Evolutionary conservation across 1,140 invertebrate genomes (phyloP), one percentile per base, ranked within the genome.

Genomic region (Oedothorax gibbosus): DNA sequence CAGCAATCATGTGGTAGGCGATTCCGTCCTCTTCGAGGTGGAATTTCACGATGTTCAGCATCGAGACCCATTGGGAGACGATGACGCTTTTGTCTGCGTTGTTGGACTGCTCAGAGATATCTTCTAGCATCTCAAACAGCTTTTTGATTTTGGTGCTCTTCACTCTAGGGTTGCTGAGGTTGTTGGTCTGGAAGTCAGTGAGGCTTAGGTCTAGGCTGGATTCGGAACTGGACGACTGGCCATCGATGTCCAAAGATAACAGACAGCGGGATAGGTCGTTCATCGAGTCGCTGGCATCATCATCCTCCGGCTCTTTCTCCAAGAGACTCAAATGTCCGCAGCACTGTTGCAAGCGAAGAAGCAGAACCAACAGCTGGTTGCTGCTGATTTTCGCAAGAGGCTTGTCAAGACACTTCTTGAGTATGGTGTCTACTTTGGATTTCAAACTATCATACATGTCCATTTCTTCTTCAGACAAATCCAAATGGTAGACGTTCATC

Each of bases 321-420:
- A 98, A 95, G 0, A 98, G 91, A 11, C 93, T 93, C 0, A 96
- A 94, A 91, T 98, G 96, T 88, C 95, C 95, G 89, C 96, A 97
- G 73, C 96, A 93, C 89, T 98, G 97, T 8, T 96, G 91, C 71
- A 98, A 89, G 20, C 97, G 91, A n/a, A 98, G 89, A 14, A 98
- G 88, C 0, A 97, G 90, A 0, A 96, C 94, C 79, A 98, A 91
- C 88, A 98, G 95, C 88, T 88, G 83, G 56, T 87, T 87, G 76
- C 86, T 88, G 0, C 83, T 85, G 64, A 81, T 86, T 49, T 66
- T 73, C 49, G 77, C 15, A 54, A 66, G 50, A 50, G 51, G 4
- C 11, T 75, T 62, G 66, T 21, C 3, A 6, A 75, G 49, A 15
- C 53, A 9, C 11, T 71, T 85, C 21, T 50, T 81, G 20, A 76